These are phyloP conservation scores for Trissolcus brochymenae DNA, from an alignment of 2,888 invertebrate genomes.

Conservation along the genomic window DNA sequence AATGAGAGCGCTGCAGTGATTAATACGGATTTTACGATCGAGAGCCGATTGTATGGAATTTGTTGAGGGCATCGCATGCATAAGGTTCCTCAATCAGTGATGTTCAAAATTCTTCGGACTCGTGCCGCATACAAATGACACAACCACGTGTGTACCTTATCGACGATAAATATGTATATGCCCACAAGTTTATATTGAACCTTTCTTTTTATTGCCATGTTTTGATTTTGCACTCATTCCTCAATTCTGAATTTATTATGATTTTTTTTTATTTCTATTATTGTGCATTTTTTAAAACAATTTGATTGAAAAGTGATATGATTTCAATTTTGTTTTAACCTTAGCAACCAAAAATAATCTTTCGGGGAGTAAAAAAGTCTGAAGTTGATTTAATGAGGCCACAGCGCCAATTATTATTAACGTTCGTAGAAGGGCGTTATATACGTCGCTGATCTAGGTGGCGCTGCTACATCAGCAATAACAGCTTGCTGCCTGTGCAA, in stretches of 20 bases:
- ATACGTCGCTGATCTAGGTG: constrained; percentile 54
- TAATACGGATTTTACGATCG: constrained; percentile 38
- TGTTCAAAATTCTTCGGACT: constrained; percentile 54
- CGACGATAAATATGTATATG: constrained; percentile 64
- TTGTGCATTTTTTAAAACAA: background rate
- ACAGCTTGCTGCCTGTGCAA: constrained; percentile 59
- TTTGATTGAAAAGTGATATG: background rate
- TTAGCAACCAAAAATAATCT: constrained; percentile 25
- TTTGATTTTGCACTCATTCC: background rate
- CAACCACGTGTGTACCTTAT: constrained; percentile 62
- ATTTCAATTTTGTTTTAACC: constrained; percentile 14
- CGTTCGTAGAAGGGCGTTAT: constrained; percentile 56
- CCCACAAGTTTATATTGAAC: constrained; percentile 59
- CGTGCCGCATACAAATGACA: constrained; percentile 57
- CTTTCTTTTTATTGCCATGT: background rate
- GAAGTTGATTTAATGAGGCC: constrained; percentile 53
- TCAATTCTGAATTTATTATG: background rate
- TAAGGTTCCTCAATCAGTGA: constrained; percentile 53
- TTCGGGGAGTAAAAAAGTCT: constrained; percentile 29
- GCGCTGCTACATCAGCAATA: constrained; percentile 62
- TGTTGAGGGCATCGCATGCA: constrained; percentile 44
- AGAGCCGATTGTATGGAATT: constrained; percentile 36
- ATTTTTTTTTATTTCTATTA: background rate
- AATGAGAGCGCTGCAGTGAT: constrained; percentile 30
- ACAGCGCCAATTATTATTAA: constrained; percentile 55